Evolutionary conservation across 2,113 vertebrate species (phyloP), one percentile per base, ranked within the genome.

Genomic region (Lonchura striata): DNA sequence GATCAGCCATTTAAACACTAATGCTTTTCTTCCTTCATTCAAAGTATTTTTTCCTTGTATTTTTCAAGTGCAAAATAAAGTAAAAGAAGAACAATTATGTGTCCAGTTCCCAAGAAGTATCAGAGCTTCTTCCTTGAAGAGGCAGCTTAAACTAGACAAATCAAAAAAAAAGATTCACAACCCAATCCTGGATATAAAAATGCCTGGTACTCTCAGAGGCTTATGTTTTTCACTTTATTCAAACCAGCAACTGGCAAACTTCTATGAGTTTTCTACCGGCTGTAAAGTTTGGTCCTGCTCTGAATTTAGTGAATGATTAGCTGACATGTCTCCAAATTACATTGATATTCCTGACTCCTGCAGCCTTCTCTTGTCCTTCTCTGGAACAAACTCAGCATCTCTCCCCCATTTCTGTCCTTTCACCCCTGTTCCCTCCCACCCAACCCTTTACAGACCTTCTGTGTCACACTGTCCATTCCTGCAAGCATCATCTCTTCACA

Each of bases 401-500:
- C 20, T 24, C 42, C 31, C 14, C 7, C 21, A 33, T 20, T 88
- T 63, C 31, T 65, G 17, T 66, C 22, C 24, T 17, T 57, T 65
- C 53, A 47, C 1, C 15, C 52, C 21, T 69, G 8, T 23, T 76
- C 11, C 11, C 15, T 39, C 23, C 22, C 14, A 54, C 4, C 7
- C 19, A 65, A 2, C 15, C 9, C 5, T 66, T 74, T 35, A n/a
- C 17, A 21, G 22, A 33, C 59, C 15, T 52, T 53, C 39, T 30
- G 16, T 35, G 15, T 46, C 30, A 33, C 2, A 3, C 24, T 65
- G 28, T 30, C 46, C 46, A 3, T 74, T 61, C n/a, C 31, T 46
- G n/a, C 37, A 65, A 72, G 46, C 4, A 0, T 28, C 13, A 0
- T 23, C 19, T 54, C 69, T 33, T 66, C 37, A 7, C 11, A 9